A percentile compares a stretch with the other conserved stretches of the same genome.
Conservation (phyloP, 2,797 vertebrate genomes). For the Siniperca scherzeri region DNA sequence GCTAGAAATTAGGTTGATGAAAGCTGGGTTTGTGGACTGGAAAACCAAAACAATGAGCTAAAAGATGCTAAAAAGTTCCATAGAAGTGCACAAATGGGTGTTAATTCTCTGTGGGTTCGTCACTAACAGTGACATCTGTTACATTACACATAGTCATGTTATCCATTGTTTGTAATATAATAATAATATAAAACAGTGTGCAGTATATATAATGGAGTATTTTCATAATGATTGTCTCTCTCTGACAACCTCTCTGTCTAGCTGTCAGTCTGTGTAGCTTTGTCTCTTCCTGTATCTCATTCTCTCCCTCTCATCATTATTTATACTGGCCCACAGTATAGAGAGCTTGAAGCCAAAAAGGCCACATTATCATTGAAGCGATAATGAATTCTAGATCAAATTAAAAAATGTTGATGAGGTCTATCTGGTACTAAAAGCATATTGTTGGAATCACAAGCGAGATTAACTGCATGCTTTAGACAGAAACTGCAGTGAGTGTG, state of each 20-base stretch:
- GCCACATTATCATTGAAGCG: slow-evolving; percentile 57
- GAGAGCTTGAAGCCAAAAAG: slow-evolving; percentile 55
- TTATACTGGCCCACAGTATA: slow-evolving; percentile 48
- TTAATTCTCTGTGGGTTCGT: neutral
- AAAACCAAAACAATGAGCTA: neutral
- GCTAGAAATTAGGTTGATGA: neutral
- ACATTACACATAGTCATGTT: neutral
- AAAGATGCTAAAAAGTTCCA: neutral
- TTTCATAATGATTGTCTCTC: neutral
- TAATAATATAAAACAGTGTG: too few relatives aligned
- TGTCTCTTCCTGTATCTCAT: neutral
- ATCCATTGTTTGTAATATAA: neutral
- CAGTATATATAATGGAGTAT: too few relatives aligned
- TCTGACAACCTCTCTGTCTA: neutral
- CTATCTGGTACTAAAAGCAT: slow-evolving; percentile 52
- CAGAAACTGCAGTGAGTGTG: slow-evolving; percentile 11
- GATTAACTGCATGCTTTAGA: slow-evolving; percentile 53
- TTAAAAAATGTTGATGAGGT: slow-evolving; percentile 67
- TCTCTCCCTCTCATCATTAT: slow-evolving; percentile 55
- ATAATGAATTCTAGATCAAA: slow-evolving; percentile 70
- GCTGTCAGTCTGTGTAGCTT: slow-evolving; percentile 16
- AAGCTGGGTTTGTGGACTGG: neutral
- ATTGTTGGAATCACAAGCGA: slow-evolving; percentile 56
- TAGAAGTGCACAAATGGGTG: neutral
- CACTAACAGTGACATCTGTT: neutral